Evolutionary conservation across 1,140 invertebrate genomes (phyloP), one percentile per base, ranked within the genome.

Genomic region (Drosophila tristis): DNA sequence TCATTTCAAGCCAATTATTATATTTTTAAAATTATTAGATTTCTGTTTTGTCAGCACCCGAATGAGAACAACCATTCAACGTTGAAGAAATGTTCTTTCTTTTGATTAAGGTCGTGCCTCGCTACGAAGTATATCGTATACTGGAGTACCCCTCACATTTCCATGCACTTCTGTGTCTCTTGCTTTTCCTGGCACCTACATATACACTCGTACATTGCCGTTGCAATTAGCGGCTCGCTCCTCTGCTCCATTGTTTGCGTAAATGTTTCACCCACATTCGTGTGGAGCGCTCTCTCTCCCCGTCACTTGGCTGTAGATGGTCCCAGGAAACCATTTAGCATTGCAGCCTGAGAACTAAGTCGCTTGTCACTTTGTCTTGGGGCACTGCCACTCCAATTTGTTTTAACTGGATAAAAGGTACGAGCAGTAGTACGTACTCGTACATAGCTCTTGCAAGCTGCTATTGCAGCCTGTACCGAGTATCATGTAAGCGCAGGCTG

Each of bases 301-400:
- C 29, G 42, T 62, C 26, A 5, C n/a, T 11, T 8, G 6, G 16
- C 8, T 42, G 16, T 44, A 13, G 49, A 26, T 25, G 47, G 54
- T 44, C 60, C 70, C 82, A 87, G 82, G 82, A 87, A 87, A 87
- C 74, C 84, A 86, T 87, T 87, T 82, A 87, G 82, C 84, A 78
- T 72, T 67, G 50, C 63, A 75, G 82, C 84, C 78, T 87, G 82
- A 87, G 82, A 87, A 87, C 82, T 71, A 89, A 87, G 84, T 70
- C 71, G 78, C 75, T 63, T 87, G 82, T 86, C 81, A 87, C 82
- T 86, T 87, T 75, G 80, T 72, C 59, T 63, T 78, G 62, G 56
- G 60, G 48, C 45, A 51, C 68, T 59, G 57, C 48, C 45, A 51
- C 68, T 81, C 56, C 49, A 66, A 72, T 72, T 87, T 79, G 74